Evolutionary conservation across 2,797 vertebrate species (phyloP).

Genomic region (Notamacropus eugenii): DNA sequence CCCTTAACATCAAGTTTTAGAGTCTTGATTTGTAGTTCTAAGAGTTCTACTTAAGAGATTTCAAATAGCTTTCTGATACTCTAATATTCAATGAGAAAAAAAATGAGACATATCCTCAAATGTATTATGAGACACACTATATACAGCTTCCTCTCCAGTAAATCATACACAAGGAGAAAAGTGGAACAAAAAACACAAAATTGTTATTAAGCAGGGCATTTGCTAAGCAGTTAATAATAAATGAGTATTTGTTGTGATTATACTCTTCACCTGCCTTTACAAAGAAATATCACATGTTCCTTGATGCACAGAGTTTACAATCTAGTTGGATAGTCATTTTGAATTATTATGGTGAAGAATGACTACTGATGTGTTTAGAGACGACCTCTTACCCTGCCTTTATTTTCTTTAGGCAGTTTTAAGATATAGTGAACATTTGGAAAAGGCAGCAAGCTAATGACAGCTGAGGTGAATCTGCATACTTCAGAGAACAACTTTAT

Average conservation of each 20-base stretch:
- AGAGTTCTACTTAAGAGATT: not conserved
- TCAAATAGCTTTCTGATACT: not conserved
- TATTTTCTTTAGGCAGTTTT: not conserved
- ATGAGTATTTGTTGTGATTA: not conserved
- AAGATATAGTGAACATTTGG: not conserved
- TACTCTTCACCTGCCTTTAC: not conserved
- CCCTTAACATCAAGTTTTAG: not conserved
- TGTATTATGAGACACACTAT: not conserved
- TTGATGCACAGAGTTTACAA: not conserved
- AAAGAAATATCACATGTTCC: not conserved
- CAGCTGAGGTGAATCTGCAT: not conserved
- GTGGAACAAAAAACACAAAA: not conserved
- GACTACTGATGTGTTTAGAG: not conserved
- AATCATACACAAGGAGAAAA: not conserved
- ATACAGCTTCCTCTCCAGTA: not conserved
- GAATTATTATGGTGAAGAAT: not conserved
- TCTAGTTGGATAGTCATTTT: not conserved
- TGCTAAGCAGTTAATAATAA: not conserved
- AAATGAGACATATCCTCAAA: not conserved
- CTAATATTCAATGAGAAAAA: not conserved
- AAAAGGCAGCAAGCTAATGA: not conserved
- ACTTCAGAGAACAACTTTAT: not conserved
- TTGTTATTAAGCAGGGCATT: fast-evolving
- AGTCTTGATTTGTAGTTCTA: not conserved
- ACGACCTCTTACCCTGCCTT: not conserved